Evolutionary conservation across 2,888 invertebrate genomes (phyloP), one percentile per base, ranked within the genome.

Genomic region (Tinea pellionella): DNA sequence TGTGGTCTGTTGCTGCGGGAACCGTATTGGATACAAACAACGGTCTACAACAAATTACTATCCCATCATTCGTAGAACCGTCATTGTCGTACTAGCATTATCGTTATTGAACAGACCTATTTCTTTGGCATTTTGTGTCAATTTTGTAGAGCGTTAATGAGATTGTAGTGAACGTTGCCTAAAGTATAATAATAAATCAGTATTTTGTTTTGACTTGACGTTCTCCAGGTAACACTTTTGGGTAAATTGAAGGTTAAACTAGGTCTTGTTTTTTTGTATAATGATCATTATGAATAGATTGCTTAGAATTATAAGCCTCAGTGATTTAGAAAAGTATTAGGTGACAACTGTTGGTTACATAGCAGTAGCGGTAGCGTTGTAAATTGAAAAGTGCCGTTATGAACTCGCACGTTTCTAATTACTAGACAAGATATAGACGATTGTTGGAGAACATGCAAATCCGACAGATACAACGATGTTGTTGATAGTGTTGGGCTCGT

Each of bases 21-120:
- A 69, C 74, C 72, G 85, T 84, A 86, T 85, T 75, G 69, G 81
- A 86, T 85, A 85, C 86, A 72, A 78, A 68, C 81, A 85, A 85
- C 86, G 85, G 86, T 85, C 71, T 71, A 69, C 68, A 68, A 70
- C 67, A 78, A 73, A 85, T 84, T 82, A 77, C 80, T 77, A 77
- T 76, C 82, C 63, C 80, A 83, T 85, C 32, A 57, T 19, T 57
- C 15, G 53, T 53, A 53, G 19, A 53, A 12, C 24, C 53, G 24
- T 24, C 51, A 53, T 53, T 53, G 53, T 53, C 53, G 53, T 53
- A 24, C 19, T 53, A 18, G 6, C 16, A 53, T 4, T 53, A 53
- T 24, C 24, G 8, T 9, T 13, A 53, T 53, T 18, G 24, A 18
- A 51, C 8, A 51, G 15, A 43, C 47, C 47, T 47, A 47, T 18